These are phyloP conservation scores for Actinostola sp. DNA, from an alignment of 92 coral and sea anemone species.

Conservation along the genomic window DNA sequence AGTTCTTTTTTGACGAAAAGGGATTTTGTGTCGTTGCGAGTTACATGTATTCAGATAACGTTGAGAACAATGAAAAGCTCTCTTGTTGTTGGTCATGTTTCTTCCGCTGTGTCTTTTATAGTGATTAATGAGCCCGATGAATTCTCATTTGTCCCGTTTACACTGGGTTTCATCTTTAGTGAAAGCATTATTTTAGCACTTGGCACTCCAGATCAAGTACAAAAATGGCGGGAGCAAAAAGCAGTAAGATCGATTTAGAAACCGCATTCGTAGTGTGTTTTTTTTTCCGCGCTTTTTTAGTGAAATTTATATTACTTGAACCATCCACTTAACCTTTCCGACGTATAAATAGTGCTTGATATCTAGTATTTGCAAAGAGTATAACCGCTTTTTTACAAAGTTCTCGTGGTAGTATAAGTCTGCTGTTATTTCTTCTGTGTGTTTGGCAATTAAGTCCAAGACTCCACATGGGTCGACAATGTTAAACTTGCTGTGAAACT, in stretches of 20 bases:
- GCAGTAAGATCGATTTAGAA: too few relatives aligned
- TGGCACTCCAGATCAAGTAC: conserved; percentile 30
- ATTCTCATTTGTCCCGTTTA: conserved; percentile 38
- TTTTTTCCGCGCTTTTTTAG: neutral
- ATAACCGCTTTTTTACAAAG: neutral
- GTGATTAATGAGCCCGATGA: conserved; percentile 39
- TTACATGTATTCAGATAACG: conserved; percentile 31
- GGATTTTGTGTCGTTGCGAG: conserved; percentile 36
- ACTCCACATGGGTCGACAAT: conserved; percentile 1
- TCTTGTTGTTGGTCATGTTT: conserved; percentile 21
- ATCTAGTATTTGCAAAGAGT: neutral
- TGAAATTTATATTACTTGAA: too few relatives aligned
- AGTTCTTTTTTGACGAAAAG: conserved; percentile 41
- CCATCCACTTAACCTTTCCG: neutral
- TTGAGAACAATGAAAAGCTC: conserved; percentile 22
- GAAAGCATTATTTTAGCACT: conserved; percentile 33
- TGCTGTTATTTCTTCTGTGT: too few relatives aligned
- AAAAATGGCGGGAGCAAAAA: conserved; percentile 9
- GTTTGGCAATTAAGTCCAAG: neutral
- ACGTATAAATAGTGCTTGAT: neutral
- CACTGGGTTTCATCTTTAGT: conserved; percentile 13
- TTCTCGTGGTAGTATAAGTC: too few relatives aligned
- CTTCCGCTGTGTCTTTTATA: conserved; percentile 35
- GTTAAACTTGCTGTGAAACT: neutral
- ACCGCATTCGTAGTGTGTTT: too few relatives aligned